phyloP scores from a whole-genome alignment of 2,113 vertebrate species.

The Ovibos moschatus region DNA sequence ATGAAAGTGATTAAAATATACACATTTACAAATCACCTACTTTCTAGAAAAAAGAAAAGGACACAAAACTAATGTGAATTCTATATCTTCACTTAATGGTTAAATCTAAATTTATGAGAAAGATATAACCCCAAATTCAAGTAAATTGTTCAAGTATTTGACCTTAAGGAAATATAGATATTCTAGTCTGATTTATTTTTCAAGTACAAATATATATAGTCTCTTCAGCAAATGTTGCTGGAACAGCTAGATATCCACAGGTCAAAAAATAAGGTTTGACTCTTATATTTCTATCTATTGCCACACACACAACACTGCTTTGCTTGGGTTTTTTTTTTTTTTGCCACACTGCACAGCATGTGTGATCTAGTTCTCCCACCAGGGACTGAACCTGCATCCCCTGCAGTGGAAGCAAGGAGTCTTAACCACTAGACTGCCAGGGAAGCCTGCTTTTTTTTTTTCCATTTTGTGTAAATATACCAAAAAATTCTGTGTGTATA shows the following conservation, averaged over 20 bases:
- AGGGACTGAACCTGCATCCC: not conserved
- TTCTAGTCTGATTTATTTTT: not conserved
- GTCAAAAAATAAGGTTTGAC: not conserved
- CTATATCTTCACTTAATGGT: not conserved
- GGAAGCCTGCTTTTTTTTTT: not conserved
- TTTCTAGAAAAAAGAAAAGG: constrained; percentile 1
- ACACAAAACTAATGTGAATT: not conserved
- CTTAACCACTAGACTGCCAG: not conserved
- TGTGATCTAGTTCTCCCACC: not conserved
- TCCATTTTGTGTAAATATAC: not conserved
- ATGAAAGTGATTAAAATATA: not conserved
- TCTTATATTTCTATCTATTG: not conserved
- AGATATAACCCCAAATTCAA: not conserved
- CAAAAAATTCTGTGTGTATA: not conserved
- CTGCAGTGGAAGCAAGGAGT: not conserved
- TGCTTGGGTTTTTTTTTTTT: not conserved
- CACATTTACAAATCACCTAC: not conserved
- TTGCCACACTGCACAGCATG: not conserved
- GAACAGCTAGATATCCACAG: not conserved
- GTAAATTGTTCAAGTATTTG: not conserved
- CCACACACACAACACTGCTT: not conserved
- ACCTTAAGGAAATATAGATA: not conserved
- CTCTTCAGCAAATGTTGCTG: not conserved
- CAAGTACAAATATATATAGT: not conserved
- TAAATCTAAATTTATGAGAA: not conserved